Percentiles rank a stretch among this genome's conserved stretches.
Evolutionary conservation across 30 jellyfish, hydroid and myxozoan genomes (phyloP).

Genomic region (Catostylus mosaicus): DNA sequence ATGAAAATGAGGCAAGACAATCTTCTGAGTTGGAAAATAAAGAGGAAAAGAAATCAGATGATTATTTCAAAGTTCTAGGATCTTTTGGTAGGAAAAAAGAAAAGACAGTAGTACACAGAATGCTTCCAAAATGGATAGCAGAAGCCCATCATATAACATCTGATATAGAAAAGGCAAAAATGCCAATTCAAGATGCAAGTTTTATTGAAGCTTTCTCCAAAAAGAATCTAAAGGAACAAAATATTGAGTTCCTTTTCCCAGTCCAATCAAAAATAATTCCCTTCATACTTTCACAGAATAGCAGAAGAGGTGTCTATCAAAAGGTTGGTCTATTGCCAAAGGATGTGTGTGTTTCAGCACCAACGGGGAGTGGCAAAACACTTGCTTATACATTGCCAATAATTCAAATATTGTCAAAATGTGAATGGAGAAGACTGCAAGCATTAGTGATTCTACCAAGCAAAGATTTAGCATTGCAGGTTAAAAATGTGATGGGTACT

Average conservation of each 20-base stretch:
- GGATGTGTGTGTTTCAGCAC: constrained; percentile 93
- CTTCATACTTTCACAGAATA: constrained; percentile 41
- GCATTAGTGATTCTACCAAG: constrained; percentile 82
- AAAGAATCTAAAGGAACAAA: constrained; percentile 38
- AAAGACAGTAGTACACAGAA: constrained; percentile 46
- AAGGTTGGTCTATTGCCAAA: constrained; percentile 71
- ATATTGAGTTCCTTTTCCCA: constrained; percentile 72
- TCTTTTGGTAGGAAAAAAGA: constrained; percentile 27
- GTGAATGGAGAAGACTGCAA: constrained; percentile 58
- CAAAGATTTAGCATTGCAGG: constrained; percentile 90
- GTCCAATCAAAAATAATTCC: constrained; percentile 85
- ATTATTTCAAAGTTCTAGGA: constrained; percentile 61
- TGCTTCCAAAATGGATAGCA: constrained; percentile 87
- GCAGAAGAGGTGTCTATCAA: constrained; percentile 19
- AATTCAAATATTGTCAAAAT: constrained; percentile 55
- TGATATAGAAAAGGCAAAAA: constrained; percentile 17
- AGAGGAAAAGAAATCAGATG: background rate
- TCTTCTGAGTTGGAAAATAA: background rate
- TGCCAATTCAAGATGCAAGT: constrained; percentile 20
- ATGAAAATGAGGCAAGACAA: background rate
- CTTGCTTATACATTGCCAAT: constrained; percentile 82
- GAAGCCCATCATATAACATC: constrained; percentile 66
- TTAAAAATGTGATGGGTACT: constrained; percentile 53
- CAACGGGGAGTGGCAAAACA: constrained; percentile 98
- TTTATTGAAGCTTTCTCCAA: constrained; percentile 31